Percentiles rank a stretch among this genome's conserved stretches.
Conservation (phyloP, 1,140 invertebrate species). For the Centruroides sculpturatus region DNA sequence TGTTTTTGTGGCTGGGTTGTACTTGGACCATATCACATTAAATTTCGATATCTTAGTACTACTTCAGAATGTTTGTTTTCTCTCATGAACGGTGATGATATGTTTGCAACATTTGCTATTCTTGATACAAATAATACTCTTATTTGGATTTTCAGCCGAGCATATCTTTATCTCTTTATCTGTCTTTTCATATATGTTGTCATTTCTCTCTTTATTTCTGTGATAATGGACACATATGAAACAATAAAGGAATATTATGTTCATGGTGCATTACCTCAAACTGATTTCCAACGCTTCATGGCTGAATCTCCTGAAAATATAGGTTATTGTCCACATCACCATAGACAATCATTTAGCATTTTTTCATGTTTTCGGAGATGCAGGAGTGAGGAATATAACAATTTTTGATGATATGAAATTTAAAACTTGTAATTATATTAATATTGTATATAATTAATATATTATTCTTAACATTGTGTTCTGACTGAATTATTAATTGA, state of each 20-base stretch:
- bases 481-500: no score
- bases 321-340: no score
- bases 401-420: no score
- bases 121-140: conserved; percentile 57
- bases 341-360: no score
- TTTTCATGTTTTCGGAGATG: no score
- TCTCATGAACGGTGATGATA: conserved; percentile 96
- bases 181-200: conserved; percentile 96
- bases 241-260: conserved; percentile 53
- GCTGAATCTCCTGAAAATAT: no score
- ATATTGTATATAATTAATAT: no score
- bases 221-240: conserved; percentile 99
- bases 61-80: conserved; percentile 71
- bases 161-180: conserved; percentile 96
- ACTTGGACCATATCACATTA: conserved; percentile 94
- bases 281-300: no score
- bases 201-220: conserved; percentile 91
- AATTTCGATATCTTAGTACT: conserved; percentile 74
- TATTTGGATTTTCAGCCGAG: conserved; percentile 88
- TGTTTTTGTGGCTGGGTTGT: conserved; percentile 97
- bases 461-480: no score
- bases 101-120: conserved; percentile 96
- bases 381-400: no score
- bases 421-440: no score
- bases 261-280: no score